Evolutionary conservation across 2,888 invertebrate genomes (phyloP).

Genomic region (Lepeophtheirus nordmannii): DNA sequence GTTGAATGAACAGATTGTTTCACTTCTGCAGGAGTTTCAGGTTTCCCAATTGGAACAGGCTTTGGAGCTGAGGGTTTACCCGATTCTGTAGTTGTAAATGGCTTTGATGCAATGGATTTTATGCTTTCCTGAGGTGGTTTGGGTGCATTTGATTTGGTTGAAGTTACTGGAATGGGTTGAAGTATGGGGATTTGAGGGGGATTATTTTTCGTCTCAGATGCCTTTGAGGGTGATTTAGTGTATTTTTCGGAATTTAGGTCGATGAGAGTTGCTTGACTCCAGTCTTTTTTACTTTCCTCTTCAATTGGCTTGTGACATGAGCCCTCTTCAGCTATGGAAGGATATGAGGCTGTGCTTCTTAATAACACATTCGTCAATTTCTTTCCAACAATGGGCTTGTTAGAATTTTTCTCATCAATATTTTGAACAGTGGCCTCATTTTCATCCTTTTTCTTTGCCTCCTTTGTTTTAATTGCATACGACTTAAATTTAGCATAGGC

Average conservation of each 20-base stretch:
- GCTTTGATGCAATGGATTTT: not conserved
- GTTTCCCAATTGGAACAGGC: not conserved
- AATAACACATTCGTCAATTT: not conserved
- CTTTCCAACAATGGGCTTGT: not conserved
- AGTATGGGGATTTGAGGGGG: too few species aligned
- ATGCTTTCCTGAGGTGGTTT: not conserved
- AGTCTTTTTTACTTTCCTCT: not conserved
- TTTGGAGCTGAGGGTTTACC: not conserved
- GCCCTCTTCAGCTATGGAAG: not conserved
- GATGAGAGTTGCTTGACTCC: not conserved
- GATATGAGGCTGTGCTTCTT: not conserved
- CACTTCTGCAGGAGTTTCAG: not conserved
- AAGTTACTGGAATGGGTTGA: too few species aligned
- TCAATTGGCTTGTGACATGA: not conserved
- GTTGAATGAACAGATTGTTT: too few species aligned
- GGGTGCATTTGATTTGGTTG: not conserved
- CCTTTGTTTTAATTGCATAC: conserved; percentile 9
- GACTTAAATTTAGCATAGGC: conserved; percentile 75
- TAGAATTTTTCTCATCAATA: not conserved
- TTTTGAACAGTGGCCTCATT: not conserved
- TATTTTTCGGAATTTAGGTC: not conserved
- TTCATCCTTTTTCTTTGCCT: not conserved
- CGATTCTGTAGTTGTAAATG: not conserved
- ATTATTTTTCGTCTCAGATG: not conserved
- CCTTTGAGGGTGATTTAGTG: not conserved